Percentiles rank a stretch among this genome's conserved stretches.
These are phyloP conservation scores for Bimastos eiseni DNA, from an alignment of 2,888 invertebrate genomes.

Conservation along the genomic window DNA sequence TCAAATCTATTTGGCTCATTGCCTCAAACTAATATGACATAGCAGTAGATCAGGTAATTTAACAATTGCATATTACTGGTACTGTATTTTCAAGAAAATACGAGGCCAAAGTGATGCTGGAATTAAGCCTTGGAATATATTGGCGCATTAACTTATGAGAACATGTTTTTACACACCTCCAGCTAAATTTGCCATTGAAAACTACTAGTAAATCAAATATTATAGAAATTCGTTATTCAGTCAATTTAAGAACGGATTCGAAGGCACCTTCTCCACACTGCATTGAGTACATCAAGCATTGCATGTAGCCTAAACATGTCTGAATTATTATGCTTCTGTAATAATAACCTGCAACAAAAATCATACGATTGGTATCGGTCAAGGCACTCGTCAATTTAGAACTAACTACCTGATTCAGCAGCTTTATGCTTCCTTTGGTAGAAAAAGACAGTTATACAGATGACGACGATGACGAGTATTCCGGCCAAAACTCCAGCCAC, in stretches of 20 bases:
- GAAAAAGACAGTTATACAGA: slow-evolving; percentile 75
- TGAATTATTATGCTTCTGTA: not conserved
- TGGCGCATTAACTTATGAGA: too few relatives aligned
- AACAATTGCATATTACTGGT: not conserved
- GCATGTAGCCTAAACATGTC: not conserved
- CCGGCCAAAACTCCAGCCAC: slow-evolving; percentile 83
- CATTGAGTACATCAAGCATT: too few relatives aligned
- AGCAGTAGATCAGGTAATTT: not conserved
- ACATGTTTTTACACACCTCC: too few relatives aligned
- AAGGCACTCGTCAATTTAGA: not conserved
- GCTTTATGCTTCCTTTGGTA: slow-evolving; percentile 35
- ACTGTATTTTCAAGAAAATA: too few relatives aligned
- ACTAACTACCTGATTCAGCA: not conserved
- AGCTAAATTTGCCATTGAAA: not conserved
- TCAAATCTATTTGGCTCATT: not conserved
- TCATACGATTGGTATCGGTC: not conserved
- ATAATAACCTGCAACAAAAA: not conserved
- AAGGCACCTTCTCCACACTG: too few relatives aligned
- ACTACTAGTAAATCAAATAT: not conserved
- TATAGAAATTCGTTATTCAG: not conserved
- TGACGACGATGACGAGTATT: slow-evolving; percentile 81
- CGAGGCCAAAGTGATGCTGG: too few relatives aligned
- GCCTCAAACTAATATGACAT: not conserved
- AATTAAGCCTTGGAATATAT: too few relatives aligned
- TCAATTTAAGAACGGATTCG: too few relatives aligned